Evolutionary conservation across 2,113 vertebrate species (phyloP).

Genomic region (Synodontis membranacea): DNA sequence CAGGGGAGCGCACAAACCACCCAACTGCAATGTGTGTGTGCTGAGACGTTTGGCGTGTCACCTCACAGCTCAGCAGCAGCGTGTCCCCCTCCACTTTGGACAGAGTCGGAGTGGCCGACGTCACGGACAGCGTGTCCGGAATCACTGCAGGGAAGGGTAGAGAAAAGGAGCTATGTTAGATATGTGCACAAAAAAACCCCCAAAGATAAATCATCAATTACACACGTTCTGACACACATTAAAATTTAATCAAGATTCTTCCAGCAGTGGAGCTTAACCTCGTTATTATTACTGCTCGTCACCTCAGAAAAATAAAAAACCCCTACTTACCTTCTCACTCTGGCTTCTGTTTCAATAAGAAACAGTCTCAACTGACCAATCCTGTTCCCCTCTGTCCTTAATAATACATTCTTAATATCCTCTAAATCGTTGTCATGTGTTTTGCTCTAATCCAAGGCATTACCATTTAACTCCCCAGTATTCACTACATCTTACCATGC

Average conservation of each 20-base stretch:
- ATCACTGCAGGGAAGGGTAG: conserved; percentile 79
- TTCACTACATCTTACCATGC: not conserved
- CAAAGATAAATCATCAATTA: not conserved
- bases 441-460: not conserved
- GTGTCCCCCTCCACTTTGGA: conserved; percentile 91
- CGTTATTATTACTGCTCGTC: not conserved
- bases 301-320: conserved; percentile 4
- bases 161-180: not conserved
- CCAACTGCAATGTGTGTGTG: conserved; percentile 91
- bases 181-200: not conserved
- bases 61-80: conserved; percentile 87
- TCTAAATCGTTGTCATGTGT: not conserved
- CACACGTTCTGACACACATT: not conserved
- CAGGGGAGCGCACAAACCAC: conserved; percentile 83
- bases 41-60: conserved; percentile 81
- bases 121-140: conserved; percentile 82
- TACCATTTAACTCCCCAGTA: not conserved
- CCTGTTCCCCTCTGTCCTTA: not conserved
- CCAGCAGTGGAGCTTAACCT: not conserved
- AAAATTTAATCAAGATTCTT: conserved; percentile 49
- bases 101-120: conserved; percentile 78
- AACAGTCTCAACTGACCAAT: not conserved
- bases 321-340: not conserved
- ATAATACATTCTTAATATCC: conserved; percentile 8
- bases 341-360: not conserved